These are phyloP conservation scores for Epizoanthus stellaris DNA, from an alignment of 92 coral and sea anemone species.

Conservation along the genomic window DNA sequence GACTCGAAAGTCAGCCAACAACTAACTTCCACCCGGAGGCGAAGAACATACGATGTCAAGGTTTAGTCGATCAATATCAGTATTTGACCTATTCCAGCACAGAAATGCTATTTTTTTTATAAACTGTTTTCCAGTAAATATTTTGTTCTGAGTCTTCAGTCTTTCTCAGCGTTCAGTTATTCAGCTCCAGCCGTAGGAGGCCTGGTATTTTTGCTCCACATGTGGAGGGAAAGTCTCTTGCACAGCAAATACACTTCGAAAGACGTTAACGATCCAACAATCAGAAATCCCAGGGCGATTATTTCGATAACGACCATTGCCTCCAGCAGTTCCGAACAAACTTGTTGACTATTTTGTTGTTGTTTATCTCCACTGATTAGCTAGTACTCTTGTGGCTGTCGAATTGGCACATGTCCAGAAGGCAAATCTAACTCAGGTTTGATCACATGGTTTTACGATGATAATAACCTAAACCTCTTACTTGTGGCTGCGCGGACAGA, in stretches of 20 bases:
- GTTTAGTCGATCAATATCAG: no score
- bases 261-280: slow-evolving; percentile 69
- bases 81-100: no score
- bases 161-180: not conserved
- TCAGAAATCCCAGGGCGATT: slow-evolving; percentile 70
- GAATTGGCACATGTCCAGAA: no score
- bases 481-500: no score
- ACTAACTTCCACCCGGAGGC: no score
- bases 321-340: not conserved
- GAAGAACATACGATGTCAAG: no score
- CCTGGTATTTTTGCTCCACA: slow-evolving; percentile 55
- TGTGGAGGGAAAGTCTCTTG: slow-evolving; percentile 46
- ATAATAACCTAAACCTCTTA: no score
- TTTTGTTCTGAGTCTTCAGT: not conserved
- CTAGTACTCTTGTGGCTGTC: not conserved
- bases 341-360: not conserved
- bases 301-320: slow-evolving; percentile 74
- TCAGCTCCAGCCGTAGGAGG: slow-evolving; percentile 25
- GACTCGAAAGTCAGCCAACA: no score
- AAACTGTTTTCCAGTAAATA: no score
- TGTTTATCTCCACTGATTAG: not conserved
- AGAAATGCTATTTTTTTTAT: no score
- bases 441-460: no score
- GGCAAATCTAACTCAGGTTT: no score
- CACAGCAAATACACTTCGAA: slow-evolving; percentile 72